Conservation (phyloP, 2,113 vertebrate genomes). For the Rhinogobius similis region DNA sequence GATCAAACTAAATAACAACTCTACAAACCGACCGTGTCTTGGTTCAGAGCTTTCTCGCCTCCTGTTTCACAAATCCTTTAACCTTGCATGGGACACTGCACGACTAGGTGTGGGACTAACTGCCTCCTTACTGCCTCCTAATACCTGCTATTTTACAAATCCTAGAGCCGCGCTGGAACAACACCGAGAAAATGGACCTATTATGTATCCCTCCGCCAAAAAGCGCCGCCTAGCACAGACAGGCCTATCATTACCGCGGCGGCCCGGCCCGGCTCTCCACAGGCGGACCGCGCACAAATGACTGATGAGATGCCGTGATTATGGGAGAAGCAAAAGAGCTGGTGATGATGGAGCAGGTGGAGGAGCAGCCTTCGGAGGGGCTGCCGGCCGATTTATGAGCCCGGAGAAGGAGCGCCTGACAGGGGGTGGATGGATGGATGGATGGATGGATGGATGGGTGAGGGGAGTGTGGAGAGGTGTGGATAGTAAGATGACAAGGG, state of each 20-base stretch:
- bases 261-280: background rate
- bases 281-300: slow-evolving; percentile 16
- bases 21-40: no score
- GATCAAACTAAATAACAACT: no score
- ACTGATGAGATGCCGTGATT: slow-evolving; percentile 41
- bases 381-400: slow-evolving; percentile 34
- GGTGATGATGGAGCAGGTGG: slow-evolving; percentile 44
- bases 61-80: background rate
- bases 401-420: slow-evolving; percentile 8
- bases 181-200: slow-evolving; percentile 41
- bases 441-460: background rate
- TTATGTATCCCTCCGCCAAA: slow-evolving; percentile 31
- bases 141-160: slow-evolving; percentile 35
- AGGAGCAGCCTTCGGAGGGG: no score
- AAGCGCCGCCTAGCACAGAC: slow-evolving; percentile 24
- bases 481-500: slow-evolving; percentile 36
- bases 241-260: slow-evolving; percentile 40
- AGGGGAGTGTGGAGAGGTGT: slow-evolving; percentile 43
- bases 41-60: background rate
- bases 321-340: slow-evolving; percentile 17
- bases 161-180: slow-evolving; percentile 23
- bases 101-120: slow-evolving; percentile 17
- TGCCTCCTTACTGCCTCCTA: slow-evolving; percentile 25
- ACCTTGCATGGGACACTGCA: background rate
- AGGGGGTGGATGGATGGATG: background rate